Conservation (phyloP, 2,888 invertebrate species). For the Tachina lurida region DNA sequence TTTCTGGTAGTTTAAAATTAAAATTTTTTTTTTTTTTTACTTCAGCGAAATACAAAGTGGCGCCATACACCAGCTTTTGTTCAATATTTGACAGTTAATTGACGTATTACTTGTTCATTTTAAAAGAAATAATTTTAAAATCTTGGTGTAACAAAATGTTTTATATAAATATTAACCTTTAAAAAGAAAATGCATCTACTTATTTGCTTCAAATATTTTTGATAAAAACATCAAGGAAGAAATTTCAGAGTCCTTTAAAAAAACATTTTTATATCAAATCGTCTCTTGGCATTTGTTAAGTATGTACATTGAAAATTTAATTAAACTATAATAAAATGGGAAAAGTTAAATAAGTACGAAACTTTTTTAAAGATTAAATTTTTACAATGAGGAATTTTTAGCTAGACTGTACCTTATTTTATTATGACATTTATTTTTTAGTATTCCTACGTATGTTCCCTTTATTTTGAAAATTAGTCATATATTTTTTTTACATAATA, state of each 20-base stretch:
- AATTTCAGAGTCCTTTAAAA: no score
- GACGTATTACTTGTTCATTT: conserved; percentile 69
- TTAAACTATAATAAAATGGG: no score
- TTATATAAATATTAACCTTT: conserved; percentile 45
- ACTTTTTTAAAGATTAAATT: no score
- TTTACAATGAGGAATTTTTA: background rate
- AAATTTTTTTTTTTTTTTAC: conserved; percentile 46
- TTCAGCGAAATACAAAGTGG: conserved; percentile 53
- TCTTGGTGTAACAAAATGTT: conserved; percentile 29
- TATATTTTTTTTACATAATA: conserved; percentile 11
- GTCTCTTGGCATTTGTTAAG: no score
- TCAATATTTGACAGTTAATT: conserved; percentile 68
- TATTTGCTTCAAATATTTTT: background rate
- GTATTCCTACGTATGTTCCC: background rate
- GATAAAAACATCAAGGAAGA: background rate
- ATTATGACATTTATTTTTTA: no score
- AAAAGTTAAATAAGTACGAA: no score
- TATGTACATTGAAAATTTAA: no score
- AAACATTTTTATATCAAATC: no score
- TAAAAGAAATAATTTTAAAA: conserved; percentile 1
- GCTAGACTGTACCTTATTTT: background rate
- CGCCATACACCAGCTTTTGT: conserved; percentile 67
- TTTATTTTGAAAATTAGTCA: conserved; percentile 25
- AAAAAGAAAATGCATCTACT: conserved; percentile 1
- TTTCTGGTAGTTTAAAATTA: conserved; percentile 38